These are phyloP conservation scores for Mionectes olivaceus DNA, from an alignment of 2,797 vertebrate genomes.

Conservation along the genomic window DNA sequence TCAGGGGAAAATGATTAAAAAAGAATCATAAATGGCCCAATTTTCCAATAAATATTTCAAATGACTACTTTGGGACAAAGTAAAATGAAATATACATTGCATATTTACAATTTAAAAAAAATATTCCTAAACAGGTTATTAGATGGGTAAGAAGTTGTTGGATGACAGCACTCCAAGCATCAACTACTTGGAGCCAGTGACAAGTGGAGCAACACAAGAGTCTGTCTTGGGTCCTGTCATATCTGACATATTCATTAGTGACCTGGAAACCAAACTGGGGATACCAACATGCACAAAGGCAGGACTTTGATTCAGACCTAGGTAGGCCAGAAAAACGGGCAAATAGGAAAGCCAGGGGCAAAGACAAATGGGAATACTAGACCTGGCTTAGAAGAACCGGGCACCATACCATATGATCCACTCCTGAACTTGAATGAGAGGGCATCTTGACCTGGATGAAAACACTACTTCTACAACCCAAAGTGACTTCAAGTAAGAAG, in stretches of 20 bases:
- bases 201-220: neutral
- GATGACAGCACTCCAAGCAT: neutral
- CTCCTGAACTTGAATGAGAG: neutral
- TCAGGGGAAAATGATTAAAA: neutral
- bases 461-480: rapidly evolving
- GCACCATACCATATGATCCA: rapidly evolving
- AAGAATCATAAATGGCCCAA: neutral
- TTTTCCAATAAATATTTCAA: neutral
- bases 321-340: neutral
- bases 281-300: neutral
- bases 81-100: neutral
- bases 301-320: neutral
- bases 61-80: neutral
- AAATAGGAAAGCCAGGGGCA: neutral
- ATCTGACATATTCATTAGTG: neutral
- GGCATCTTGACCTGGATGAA: neutral
- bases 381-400: neutral
- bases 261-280: neutral
- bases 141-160: neutral
- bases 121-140: neutral
- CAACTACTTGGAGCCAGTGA: neutral
- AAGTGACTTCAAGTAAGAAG: neutral
- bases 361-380: neutral
- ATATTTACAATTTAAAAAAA: neutral
- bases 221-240: neutral